Base-by-base conservation (phyloP, 2,888 invertebrate species). In the Cheilosia grossa region DNA sequence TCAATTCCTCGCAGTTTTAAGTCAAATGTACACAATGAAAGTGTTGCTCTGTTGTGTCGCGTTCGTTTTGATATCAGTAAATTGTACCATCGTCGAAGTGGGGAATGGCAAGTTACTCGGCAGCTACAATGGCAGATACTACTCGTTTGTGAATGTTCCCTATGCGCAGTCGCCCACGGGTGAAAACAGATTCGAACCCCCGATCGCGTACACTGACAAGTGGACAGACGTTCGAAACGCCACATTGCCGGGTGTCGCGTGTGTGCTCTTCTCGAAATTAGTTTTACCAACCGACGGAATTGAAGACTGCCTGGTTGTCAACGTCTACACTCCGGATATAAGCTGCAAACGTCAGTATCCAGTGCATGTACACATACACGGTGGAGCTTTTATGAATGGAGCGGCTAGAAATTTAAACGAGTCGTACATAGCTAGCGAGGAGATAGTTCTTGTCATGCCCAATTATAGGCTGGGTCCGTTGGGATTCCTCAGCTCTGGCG, bases 401-500 rank as follows among this genome's bases (percentile, higher is more conserved):
- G 19, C 49, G 1, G 27, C 59, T 15, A 21, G 40, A 0, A 24
- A 51, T 0, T 6, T 37, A 2, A 30, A 24, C 5, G 59, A 59
- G 10, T 17, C 6, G 4, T 51, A 2, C 6, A 2, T n/a, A 15
- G 72, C 27, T 10, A 37, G 17, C n/a, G 27, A 17, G 7, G 93
- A 95, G 85, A 91, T 96, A 21, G 93, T 96, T 5, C 92, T 94
- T 0, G 95, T 95, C 2, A 94, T 94, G 2, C 87, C 95, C 0
- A 95, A 95, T 90, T 96, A 96, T 88, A 92, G 96, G 67, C 89
- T 96, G 33, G 95, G 95, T 69, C 94, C 94, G 0, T 89, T 95
- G 63, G 95, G 96, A 75, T 96, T 96, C 89, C 91, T 96, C 7
- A 95, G 95, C 89, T 95, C 96, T 0, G 95, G 94, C 56, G 95